Base-by-base conservation (phyloP, 2,888 invertebrate species). In the Cyaniris semiargus region DNA sequence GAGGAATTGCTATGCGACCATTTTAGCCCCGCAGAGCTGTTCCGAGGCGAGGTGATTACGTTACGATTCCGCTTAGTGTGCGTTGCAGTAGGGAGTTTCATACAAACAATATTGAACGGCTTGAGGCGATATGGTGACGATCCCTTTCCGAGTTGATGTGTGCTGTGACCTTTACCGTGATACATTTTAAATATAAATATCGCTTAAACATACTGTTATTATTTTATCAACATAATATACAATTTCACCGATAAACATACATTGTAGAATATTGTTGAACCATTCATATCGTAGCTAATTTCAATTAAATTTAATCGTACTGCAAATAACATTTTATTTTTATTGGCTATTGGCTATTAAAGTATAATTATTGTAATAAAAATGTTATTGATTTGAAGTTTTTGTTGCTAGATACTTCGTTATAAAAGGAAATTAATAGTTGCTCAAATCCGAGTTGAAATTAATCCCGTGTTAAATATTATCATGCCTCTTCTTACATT, bases 191-290 rank as follows among this genome's bases (percentile, higher is more conserved):
- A n/a, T n/a, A n/a, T n/a, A n/a, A n/a, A n/a, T n/a, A n/a, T n/a
- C n/a, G n/a, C n/a, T n/a, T n/a, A 8, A 58, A 3, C 21, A 58
- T 18, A 8, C 21, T 23, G 60, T 60, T 23, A 10, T 60, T 56
- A 56, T 60, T 23, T 1, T 21, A 60, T 60, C 60, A 60, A 21
- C 13, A 60, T 23, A 60, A 60, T 23, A 60, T 60, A 60, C 21
- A 60, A 58, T 60, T 60, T 60, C 23, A 60, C 23, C 60, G 60
- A 60, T 60, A 60, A 23, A 60, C 4, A 58, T 58, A 60, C 23
- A 23, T 13, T 60, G 21, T 60, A 13, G 23, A 60, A 60, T 23
- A 60, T 60, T 18, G 23, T 60, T 60, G 60, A 60, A 60, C 60
- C 60, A 23, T 60, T 60, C 21, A 23, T 60, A 60, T 60, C 60